Evolutionary conservation across 1,140 invertebrate genomes (phyloP).

Genomic region (Neodiprion lecontei): DNA sequence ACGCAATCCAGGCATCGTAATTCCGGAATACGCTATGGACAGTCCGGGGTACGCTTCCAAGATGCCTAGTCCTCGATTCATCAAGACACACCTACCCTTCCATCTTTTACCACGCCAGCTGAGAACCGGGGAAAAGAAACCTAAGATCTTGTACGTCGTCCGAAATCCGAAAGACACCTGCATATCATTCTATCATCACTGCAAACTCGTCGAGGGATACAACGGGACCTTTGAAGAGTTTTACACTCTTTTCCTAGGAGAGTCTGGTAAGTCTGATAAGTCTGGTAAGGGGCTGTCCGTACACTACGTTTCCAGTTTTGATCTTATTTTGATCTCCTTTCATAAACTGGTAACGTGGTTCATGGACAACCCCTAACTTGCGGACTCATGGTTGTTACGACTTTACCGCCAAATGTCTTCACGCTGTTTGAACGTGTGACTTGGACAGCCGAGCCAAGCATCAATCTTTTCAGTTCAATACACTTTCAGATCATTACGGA

Average conservation of each 20-base stretch:
- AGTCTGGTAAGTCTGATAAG: slow-evolving; percentile 62
- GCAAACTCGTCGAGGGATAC: slow-evolving; percentile 67
- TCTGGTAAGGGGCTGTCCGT: no score
- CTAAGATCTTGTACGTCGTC: slow-evolving; percentile 77
- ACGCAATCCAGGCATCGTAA: slow-evolving; percentile 37
- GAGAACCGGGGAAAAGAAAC: slow-evolving; percentile 55
- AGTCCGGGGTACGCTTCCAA: slow-evolving; percentile 54
- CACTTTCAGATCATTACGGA: slow-evolving; percentile 59
- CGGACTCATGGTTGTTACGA: no score
- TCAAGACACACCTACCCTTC: slow-evolving; percentile 77
- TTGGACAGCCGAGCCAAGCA: no score
- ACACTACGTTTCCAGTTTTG: background rate
- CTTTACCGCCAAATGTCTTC: no score
- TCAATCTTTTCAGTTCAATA: background rate
- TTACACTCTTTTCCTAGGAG: slow-evolving; percentile 68
- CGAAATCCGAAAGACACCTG: slow-evolving; percentile 84
- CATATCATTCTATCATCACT: slow-evolving; percentile 80
- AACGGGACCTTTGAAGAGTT: slow-evolving; percentile 71
- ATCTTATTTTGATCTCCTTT: background rate
- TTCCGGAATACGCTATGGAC: slow-evolving; percentile 50
- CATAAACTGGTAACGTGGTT: background rate
- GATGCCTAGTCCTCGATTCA: slow-evolving; percentile 63
- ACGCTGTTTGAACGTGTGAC: no score
- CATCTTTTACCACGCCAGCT: slow-evolving; percentile 69
- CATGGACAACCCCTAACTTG: no score